Evolutionary conservation across 2,888 invertebrate species (phyloP).

Genomic region (Chrysina gloriosa): DNA sequence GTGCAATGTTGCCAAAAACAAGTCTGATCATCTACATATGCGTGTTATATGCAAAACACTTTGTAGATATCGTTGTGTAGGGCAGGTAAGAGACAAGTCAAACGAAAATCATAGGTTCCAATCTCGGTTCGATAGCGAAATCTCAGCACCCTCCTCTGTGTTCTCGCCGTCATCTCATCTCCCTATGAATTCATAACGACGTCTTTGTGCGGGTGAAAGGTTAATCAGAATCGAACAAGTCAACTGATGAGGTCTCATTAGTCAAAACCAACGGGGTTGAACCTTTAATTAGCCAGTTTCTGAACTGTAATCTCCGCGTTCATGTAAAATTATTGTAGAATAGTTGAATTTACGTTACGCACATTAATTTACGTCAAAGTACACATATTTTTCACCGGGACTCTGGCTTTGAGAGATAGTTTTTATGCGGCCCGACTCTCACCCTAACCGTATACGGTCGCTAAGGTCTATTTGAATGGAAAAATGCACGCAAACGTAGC

Average conservation of each 20-base stretch:
- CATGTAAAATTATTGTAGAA: constrained; percentile 64
- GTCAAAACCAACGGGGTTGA: constrained; percentile 49
- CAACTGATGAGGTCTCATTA: constrained; percentile 58
- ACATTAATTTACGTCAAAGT: constrained; percentile 67
- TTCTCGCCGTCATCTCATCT: constrained; percentile 17
- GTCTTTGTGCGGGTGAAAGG: constrained; percentile 51
- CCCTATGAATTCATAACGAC: constrained; percentile 38
- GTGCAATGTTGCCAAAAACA: too few species aligned
- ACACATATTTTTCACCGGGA: constrained; percentile 65
- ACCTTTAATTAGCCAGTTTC: constrained; percentile 58
- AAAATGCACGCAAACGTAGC: constrained; percentile 60
- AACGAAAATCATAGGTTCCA: not conserved
- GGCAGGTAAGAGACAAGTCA: too few species aligned
- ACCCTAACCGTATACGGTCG: constrained; percentile 55
- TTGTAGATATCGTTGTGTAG: too few species aligned
- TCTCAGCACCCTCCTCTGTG: not conserved
- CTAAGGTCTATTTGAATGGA: constrained; percentile 63
- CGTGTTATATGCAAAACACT: too few species aligned
- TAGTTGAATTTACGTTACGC: constrained; percentile 66
- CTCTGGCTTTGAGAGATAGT: constrained; percentile 65
- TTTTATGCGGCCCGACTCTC: constrained; percentile 62
- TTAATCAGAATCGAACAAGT: constrained; percentile 61
- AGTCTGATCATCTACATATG: too few species aligned
- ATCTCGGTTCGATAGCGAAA: not conserved
- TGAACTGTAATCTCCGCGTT: constrained; percentile 59